Percentiles rank a stretch among this genome's conserved stretches.
phyloP scores from a whole-genome alignment of 1,140 invertebrate genomes.

The Heterodera schachtii region DNA sequence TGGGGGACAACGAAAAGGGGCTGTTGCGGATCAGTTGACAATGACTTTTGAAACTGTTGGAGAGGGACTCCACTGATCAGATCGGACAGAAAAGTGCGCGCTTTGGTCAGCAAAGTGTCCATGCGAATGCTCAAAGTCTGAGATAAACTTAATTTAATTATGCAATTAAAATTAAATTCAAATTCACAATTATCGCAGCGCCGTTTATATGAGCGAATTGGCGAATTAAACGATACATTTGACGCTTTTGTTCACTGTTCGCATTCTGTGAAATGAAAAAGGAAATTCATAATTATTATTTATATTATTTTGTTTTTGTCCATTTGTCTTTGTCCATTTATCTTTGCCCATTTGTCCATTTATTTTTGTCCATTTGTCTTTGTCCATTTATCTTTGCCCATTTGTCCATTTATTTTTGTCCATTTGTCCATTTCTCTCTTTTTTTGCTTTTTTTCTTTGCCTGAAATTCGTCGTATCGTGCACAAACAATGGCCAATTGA shows the following conservation, averaged over 20 bases:
- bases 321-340: neutral
- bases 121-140: constrained; percentile 25
- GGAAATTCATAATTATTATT: constrained; percentile 1
- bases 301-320: neutral
- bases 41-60: neutral
- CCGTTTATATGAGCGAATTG: constrained; percentile 42
- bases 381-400: neutral
- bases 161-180: neutral
- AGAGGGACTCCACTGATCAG: neutral
- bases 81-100: constrained; percentile 1
- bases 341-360: neutral
- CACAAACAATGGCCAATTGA: constrained; percentile 25
- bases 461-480: constrained; percentile 41
- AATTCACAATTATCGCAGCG: constrained; percentile 23
- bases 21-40: constrained; percentile 21
- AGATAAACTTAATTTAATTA: neutral
- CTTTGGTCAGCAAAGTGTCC: constrained; percentile 7
- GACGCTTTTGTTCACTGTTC: constrained; percentile 37
- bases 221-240: constrained; percentile 35
- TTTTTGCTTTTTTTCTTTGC: neutral
- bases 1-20: constrained; percentile 25
- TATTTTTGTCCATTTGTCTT: neutral
- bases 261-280: constrained; percentile 35
- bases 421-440: neutral
- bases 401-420: neutral